phyloP scores from a whole-genome alignment of 2,888 invertebrate species.

The Aleiodes testaceus region DNA sequence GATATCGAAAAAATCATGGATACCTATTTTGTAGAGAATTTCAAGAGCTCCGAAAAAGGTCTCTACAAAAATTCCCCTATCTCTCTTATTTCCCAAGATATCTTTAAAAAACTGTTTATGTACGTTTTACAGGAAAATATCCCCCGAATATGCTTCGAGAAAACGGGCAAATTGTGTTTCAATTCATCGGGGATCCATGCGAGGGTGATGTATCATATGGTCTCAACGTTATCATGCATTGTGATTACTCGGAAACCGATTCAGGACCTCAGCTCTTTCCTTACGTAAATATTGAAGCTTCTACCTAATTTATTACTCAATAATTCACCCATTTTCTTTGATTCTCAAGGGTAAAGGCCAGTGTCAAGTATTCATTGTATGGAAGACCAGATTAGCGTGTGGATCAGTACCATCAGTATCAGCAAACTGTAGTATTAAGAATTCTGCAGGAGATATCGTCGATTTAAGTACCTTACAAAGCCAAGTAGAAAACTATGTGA shows the following conservation, averaged over 20 bases:
- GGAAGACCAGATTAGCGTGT: constrained; percentile 63
- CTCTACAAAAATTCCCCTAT: too few relatives aligned
- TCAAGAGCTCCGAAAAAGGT: too few relatives aligned
- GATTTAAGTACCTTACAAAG: constrained; percentile 60
- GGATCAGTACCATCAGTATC: constrained; percentile 23
- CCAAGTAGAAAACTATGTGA: constrained; percentile 61
- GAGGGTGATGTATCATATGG: constrained; percentile 52
- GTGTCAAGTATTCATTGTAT: constrained; percentile 58
- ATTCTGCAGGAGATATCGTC: constrained; percentile 54
- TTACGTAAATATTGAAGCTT: constrained; percentile 51
- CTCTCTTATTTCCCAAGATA: too few relatives aligned
- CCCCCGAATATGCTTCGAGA: constrained; percentile 50
- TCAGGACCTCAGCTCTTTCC: constrained; percentile 55
- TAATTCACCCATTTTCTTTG: constrained; percentile 39
- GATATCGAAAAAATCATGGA: too few relatives aligned
- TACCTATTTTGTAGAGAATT: too few relatives aligned
- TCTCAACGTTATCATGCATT: constrained; percentile 60
- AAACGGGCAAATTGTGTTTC: constrained; percentile 54
- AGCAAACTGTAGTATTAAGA: constrained; percentile 56
- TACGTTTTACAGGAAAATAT: constrained; percentile 56
- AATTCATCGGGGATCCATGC: constrained; percentile 62
- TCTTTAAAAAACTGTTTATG: too few relatives aligned
- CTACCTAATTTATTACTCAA: neutral
- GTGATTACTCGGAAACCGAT: constrained; percentile 56
- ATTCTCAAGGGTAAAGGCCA: constrained; percentile 45